These are phyloP conservation scores for Suricata suricatta DNA, from an alignment of 2,113 vertebrate species.

Conservation along the genomic window DNA sequence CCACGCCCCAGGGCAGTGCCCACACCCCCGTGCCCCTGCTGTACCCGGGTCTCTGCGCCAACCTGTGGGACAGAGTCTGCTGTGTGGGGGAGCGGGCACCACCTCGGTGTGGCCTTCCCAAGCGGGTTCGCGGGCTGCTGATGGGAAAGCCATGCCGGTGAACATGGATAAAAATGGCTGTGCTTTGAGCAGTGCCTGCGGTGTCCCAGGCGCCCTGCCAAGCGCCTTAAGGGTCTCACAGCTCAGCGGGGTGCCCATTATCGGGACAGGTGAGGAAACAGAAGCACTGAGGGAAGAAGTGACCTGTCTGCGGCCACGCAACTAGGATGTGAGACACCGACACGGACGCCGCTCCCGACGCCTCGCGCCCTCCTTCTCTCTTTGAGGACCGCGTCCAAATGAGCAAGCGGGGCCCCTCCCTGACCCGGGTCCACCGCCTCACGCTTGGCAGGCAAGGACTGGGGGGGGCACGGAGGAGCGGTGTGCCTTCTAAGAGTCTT, in stretches of 20 bases:
- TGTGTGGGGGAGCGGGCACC: background rate
- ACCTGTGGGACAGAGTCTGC: background rate
- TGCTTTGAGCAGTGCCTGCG: rapidly evolving
- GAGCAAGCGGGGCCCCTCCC: background rate
- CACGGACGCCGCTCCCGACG: background rate
- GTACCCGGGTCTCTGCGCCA: background rate
- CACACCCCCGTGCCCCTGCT: rapidly evolving
- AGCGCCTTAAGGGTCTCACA: background rate
- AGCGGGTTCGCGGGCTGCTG: background rate
- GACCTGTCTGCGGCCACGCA: background rate
- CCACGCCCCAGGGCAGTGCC: background rate
- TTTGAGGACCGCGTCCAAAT: background rate
- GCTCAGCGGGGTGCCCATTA: rapidly evolving
- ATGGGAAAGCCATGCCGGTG: background rate
- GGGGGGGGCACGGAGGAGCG: background rate
- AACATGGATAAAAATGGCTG: background rate
- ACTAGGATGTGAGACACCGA: background rate
- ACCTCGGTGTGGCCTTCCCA: rapidly evolving
- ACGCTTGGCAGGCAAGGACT: background rate
- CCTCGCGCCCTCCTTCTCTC: background rate
- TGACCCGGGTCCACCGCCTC: background rate
- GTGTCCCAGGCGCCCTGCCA: rapidly evolving
- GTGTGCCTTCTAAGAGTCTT: background rate
- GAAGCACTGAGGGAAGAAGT: background rate
- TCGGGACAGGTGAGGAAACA: background rate